Conservation (phyloP, 2,113 vertebrate genomes). For the Vanacampus margaritifer region DNA sequence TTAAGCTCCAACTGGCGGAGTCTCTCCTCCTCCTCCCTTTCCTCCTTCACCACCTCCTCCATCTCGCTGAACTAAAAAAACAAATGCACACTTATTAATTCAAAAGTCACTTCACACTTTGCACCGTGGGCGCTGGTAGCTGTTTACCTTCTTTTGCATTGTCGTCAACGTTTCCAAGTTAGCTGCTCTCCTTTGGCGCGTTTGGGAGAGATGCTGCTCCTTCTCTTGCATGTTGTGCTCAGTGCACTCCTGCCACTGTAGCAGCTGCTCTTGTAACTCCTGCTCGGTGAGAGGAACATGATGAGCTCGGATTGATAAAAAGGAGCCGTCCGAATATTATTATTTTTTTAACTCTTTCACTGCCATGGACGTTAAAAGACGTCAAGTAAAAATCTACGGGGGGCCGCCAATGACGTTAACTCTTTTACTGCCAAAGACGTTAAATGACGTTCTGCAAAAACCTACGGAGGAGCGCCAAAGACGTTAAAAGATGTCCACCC, state of each 20-base stretch:
- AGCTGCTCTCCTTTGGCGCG: constrained; percentile 22
- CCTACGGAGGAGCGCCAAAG: too few species aligned
- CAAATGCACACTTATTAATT: neutral
- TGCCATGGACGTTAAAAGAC: too few species aligned
- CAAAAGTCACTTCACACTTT: neutral
- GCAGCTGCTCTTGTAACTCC: constrained; percentile 33
- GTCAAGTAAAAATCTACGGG: too few species aligned
- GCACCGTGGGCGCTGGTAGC: neutral
- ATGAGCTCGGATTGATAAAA: neutral
- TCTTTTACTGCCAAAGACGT: too few species aligned
- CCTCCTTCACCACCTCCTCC: constrained; percentile 52
- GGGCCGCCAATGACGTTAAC: too few species aligned
- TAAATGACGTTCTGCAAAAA: too few species aligned
- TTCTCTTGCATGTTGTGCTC: constrained; percentile 37
- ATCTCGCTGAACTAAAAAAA: constrained; percentile 47
- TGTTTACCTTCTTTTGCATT: constrained; percentile 46
- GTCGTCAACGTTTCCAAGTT: constrained; percentile 39
- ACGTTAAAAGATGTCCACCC: too few species aligned
- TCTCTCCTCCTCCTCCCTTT: constrained; percentile 46
- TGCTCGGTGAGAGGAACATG: constrained; percentile 10
- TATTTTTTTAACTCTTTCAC: too few species aligned
- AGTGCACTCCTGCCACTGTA: constrained; percentile 26
- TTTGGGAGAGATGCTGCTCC: constrained; percentile 20
- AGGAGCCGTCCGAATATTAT: too few species aligned
- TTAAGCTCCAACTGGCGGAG: constrained; percentile 17